Evolutionary conservation across 2,797 vertebrate genomes (phyloP).

Genomic region (Rhynchotus rufescens): DNA sequence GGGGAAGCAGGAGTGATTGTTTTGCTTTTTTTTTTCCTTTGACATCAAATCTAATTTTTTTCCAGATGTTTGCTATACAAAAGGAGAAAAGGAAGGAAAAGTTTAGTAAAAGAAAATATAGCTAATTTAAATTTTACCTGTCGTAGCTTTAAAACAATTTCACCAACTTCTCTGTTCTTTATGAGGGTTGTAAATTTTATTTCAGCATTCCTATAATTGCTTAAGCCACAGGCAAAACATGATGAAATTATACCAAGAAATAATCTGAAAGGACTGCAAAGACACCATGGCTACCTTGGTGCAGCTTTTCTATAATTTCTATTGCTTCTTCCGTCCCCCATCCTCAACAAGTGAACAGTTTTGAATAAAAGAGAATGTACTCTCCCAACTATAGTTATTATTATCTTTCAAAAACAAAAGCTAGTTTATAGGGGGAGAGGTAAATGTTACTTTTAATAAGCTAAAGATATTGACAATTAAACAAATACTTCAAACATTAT

Average conservation of each 20-base stretch:
- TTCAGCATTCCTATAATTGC: not conserved
- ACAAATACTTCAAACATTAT: not conserved
- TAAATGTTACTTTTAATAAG: not conserved
- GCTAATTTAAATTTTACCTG: not conserved
- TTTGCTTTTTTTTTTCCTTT: not conserved
- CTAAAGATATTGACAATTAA: not conserved
- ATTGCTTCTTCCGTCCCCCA: not conserved
- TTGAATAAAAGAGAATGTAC: not conserved
- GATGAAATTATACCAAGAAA: not conserved
- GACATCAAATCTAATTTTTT: not conserved
- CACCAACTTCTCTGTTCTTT: not conserved
- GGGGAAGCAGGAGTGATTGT: fast-evolving
- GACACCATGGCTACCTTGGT: not conserved
- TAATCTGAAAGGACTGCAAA: not conserved
- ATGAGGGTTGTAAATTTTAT: not conserved
- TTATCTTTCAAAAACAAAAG: not conserved
- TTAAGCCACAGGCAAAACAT: not conserved
- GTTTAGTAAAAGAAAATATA: not conserved
- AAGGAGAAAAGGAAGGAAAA: not conserved
- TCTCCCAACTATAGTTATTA: not conserved
- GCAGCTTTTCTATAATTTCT: not conserved
- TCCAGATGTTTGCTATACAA: not conserved
- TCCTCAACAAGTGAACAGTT: not conserved
- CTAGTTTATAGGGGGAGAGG: not conserved
- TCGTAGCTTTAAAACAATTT: not conserved